These are phyloP conservation scores for Anastrepha obliqua DNA, from an alignment of 1,140 invertebrate species.

Conservation along the genomic window DNA sequence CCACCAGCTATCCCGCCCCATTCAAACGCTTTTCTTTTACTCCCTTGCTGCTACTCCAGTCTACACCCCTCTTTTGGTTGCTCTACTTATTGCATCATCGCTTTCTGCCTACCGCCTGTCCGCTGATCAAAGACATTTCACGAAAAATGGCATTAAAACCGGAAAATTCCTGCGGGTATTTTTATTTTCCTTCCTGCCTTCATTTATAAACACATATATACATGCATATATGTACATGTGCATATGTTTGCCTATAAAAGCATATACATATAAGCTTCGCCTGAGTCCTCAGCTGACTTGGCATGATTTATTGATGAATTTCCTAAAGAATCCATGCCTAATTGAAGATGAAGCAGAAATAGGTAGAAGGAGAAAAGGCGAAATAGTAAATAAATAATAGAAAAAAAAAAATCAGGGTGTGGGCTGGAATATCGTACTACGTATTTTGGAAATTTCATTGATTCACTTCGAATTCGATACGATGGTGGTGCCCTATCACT, in stretches of 20 bases:
- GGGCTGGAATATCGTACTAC: neutral
- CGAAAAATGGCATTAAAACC: conserved; percentile 69
- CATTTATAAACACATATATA: conserved; percentile 17
- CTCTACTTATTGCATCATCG: conserved; percentile 13
- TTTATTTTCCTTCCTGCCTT: conserved; percentile 52
- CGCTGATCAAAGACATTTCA: conserved; percentile 30
- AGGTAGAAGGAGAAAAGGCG: neutral
- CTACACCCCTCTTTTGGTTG: neutral
- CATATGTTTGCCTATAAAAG: too few species aligned
- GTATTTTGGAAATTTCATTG: conserved; percentile 31
- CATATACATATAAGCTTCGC: neutral
- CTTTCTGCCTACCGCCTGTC: neutral
- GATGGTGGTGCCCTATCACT: too few species aligned
- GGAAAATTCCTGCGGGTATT: conserved; percentile 72
- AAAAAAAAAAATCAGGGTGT: neutral
- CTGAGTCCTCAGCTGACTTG: conserved; percentile 52
- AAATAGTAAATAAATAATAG: neutral
- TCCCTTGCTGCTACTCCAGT: neutral
- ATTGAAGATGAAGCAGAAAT: conserved; percentile 62
- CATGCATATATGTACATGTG: neutral
- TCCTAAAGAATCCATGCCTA: conserved; percentile 68
- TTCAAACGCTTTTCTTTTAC: neutral
- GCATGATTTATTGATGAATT: conserved; percentile 68
- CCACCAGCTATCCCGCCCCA: neutral
- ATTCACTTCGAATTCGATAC: neutral